phyloP scores from a whole-genome alignment of 2,797 vertebrate species.

The Hydrocynus forskahlii region DNA sequence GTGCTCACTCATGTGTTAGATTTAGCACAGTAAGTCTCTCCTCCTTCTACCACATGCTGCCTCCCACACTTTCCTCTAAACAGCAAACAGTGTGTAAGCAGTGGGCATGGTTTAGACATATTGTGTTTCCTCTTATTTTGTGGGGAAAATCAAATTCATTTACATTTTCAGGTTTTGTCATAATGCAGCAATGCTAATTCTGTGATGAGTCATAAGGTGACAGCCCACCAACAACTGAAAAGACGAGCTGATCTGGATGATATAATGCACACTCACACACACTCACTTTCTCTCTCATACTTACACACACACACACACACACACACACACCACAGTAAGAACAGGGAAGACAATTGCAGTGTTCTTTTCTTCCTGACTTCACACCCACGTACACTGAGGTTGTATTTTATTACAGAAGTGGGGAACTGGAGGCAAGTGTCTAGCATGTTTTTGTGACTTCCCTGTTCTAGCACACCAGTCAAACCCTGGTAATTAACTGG shows the following conservation, averaged over 20 bases:
- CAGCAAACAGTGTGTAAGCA: background rate
- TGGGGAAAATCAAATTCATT: background rate
- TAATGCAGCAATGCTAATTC: constrained; percentile 21
- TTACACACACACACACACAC: too few species aligned
- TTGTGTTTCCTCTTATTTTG: background rate
- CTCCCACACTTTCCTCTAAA: constrained; percentile 21
- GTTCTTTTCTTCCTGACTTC: background rate
- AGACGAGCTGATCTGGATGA: background rate
- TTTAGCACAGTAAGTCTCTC: constrained; percentile 65
- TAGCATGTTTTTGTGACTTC: too few species aligned
- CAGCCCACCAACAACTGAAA: background rate
- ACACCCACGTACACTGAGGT: too few species aligned
- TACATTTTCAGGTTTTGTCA: constrained; percentile 9
- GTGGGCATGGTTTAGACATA: background rate
- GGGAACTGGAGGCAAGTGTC: too few species aligned
- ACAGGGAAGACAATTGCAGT: background rate
- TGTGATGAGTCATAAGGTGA: constrained; percentile 28
- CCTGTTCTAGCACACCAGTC: too few species aligned
- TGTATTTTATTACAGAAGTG: too few species aligned
- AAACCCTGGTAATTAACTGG: too few species aligned
- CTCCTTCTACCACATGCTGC: constrained; percentile 54
- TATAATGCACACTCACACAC: background rate
- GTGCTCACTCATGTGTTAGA: constrained; percentile 63
- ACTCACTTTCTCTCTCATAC: too few species aligned
- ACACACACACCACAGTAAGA: background rate